phyloP scores from a whole-genome alignment of 2,113 vertebrate species.

The Bombycilla garrulus region DNA sequence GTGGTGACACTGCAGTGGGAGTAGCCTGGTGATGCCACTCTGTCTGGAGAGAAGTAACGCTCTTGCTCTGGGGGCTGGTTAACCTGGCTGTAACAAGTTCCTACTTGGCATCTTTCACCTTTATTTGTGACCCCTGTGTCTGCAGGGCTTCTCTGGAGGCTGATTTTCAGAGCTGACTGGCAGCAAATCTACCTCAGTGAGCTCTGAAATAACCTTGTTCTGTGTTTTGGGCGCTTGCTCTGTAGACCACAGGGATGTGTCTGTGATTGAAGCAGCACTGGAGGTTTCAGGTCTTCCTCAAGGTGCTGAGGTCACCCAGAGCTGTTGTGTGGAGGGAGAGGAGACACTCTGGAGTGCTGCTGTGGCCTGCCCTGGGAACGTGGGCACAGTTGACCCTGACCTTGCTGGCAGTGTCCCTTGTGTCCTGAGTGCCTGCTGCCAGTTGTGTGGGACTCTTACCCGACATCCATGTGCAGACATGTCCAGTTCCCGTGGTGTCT shows the following conservation, averaged over 20 bases:
- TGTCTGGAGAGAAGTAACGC: not conserved
- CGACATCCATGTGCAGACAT: accelerated
- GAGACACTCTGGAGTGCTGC: not conserved
- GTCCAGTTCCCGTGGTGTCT: not conserved
- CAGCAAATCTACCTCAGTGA: not conserved
- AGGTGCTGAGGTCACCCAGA: not conserved
- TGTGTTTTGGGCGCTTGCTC: not conserved
- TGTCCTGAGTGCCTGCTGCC: not conserved
- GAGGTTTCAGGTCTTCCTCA: not conserved
- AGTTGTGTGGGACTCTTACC: not conserved
- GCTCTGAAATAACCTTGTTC: not conserved
- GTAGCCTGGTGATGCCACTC: not conserved
- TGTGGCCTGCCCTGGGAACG: not conserved
- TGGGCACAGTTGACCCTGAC: not conserved
- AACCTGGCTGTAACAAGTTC: not conserved
- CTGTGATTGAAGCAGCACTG: not conserved
- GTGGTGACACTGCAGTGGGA: not conserved
- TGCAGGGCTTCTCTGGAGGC: not conserved
- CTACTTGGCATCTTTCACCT: accelerated
- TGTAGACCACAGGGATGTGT: accelerated
- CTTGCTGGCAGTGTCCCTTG: not conserved
- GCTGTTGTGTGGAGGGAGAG: not conserved
- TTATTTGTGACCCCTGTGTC: not conserved
- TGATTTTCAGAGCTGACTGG: not conserved
- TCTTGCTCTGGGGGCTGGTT: not conserved